These are phyloP conservation scores for Microctenopoma stevenorrisi DNA, from an alignment of 2,797 vertebrate genomes.

Conservation along the genomic window DNA sequence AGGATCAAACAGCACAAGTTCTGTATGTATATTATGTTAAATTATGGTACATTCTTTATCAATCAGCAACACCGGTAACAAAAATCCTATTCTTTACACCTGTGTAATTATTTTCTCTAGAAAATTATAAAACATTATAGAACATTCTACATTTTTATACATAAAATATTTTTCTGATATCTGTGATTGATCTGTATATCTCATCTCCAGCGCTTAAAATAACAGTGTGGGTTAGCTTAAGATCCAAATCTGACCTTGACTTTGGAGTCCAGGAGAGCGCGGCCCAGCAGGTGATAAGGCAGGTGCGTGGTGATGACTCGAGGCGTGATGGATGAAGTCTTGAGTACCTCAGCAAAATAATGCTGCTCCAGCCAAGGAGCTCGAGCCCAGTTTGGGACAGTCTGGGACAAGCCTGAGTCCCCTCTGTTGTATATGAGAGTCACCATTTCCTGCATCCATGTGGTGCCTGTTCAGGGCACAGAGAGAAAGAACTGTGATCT, in stretches of 20 bases:
- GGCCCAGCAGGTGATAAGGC: constrained; percentile 76
- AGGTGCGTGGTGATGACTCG: constrained; percentile 89
- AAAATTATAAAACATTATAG: too few species aligned
- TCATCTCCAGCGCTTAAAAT: not conserved
- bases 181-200: not conserved
- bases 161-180: not conserved
- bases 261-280: constrained; percentile 78
- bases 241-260: constrained; percentile 80
- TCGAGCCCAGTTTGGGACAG: constrained; percentile 87
- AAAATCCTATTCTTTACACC: too few species aligned
- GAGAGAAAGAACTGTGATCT: not conserved
- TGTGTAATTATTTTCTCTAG: too few species aligned
- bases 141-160: too few species aligned
- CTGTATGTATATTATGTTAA: too few species aligned
- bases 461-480: constrained; percentile 83
- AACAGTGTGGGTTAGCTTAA: not conserved
- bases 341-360: constrained; percentile 68
- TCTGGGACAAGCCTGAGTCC: constrained; percentile 70
- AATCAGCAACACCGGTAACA: too few species aligned
- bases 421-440: constrained; percentile 83
- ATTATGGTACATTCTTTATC: too few species aligned
- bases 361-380: constrained; percentile 90
- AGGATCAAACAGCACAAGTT: too few species aligned
- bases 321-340: constrained; percentile 33
- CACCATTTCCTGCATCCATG: constrained; percentile 92